Base-by-base conservation (phyloP, 2,888 invertebrate species). In the Coecobrya sp. region DNA sequence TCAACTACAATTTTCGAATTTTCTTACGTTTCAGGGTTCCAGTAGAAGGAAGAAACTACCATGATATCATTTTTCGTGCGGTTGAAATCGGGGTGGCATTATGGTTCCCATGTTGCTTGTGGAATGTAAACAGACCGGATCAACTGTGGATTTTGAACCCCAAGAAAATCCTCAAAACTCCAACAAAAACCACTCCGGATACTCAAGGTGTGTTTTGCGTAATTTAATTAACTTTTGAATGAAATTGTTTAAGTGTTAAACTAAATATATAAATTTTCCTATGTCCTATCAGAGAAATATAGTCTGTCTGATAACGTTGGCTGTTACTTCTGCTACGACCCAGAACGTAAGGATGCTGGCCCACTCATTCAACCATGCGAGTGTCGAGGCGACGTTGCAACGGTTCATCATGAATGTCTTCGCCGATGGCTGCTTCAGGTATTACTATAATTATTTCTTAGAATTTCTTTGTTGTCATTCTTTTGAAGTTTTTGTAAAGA, bases 101-200 rank as follows among this genome's bases (percentile, higher is more conserved):
- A 95, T 99, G 99, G 99, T 99, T 99, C 96, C 98, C 99, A 49
- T 99, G 99, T 96, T 98, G 98, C 86, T 96, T 99, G 94, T 99
- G 99, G 99, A 99, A 99, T 96, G 98, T 98, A 95, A 98, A 98
- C 92, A 96, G 97, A 92, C 99, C 99, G 81, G 98, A 98, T 96
- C 97, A 98, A 96, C 96, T 99, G 93, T 99, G 99, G 99, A 97
- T 99, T 95, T 96, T 99, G 94, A 99, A 99, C 96, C 99, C 99
- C 59, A 97, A 98, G 95, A 97, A 98, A 95, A 96, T 99, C 95
- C 96, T 99, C 81, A 94, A 95, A 93, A 49, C 82, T 8, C 89
- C 93, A 7, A 91, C 92, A 36, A 93, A 93, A 73, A 92, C 81
- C 65, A 81, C 70, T 76, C 19, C 86, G 8, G 94, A 94, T 88